Base-by-base conservation (phyloP, 2,113 vertebrate genomes). In the Tyto alba region DNA sequence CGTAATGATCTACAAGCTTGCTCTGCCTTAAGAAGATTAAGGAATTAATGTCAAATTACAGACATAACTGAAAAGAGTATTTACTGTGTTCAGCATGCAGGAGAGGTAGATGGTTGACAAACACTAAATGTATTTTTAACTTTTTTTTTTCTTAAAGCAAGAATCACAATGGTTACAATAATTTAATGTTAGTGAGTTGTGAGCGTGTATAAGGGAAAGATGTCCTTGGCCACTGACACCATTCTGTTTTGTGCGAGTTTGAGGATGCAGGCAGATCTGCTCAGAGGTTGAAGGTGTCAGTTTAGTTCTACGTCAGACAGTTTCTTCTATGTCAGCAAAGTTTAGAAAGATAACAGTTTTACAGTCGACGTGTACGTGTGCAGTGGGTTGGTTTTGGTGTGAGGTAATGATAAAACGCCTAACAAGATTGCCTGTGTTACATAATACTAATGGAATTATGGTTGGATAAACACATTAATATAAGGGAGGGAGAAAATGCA, bases 1-100 rank as follows among this genome's bases (percentile, higher is more conserved):
- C 82, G 0, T 85, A 81, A 88, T 95, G 93, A 90, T 96, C 92
- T 85, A 36, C 78, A 80, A 75, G 86, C 89, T 80, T 92, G 77
- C 90, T 88, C 95, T 89, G 90, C 62, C 41, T 95, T 96, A 97
- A 95, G 95, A 75, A 88, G 96, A 96, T 95, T 97, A 96, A 94
- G 88, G 93, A 95, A 96, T 96, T 96, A 94, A 93, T 90, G 77
- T 94, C 91, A 91, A 90, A 96, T 97, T 94, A 93, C 83, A 94
- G 95, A 60, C 83, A 85, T 93, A 84, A 90, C 85, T 91, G 93
- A 91, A 96, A 97, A 90, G 90, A 69, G 63, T 50, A 79, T 60
- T 78, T 84, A 63, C 47, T 56, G 48, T 63, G 12, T 63, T 69
- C 10, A 3, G 56, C 29, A 19, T 16, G 64, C 62, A 43, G 68